Percentiles rank a stretch among this genome's conserved stretches.
phyloP scores from a whole-genome alignment of 2,113 vertebrate species.

The Euleptes europaea region DNA sequence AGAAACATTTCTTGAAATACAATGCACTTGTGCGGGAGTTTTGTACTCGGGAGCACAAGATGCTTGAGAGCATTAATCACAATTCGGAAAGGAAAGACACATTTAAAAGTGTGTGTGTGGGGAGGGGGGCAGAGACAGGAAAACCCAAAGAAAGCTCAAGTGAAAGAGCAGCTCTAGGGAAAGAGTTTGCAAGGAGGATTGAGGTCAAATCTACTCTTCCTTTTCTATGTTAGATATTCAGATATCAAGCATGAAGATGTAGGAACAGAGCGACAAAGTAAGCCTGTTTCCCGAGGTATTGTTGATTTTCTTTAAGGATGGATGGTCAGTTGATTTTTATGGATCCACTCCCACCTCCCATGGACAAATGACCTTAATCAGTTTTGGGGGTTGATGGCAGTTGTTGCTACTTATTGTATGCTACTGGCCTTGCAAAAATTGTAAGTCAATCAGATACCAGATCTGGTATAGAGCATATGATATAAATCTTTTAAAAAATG shows the following conservation, averaged over 20 bases:
- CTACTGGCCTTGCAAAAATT: too few species aligned
- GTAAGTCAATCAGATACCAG: too few species aligned
- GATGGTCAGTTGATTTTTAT: too few species aligned
- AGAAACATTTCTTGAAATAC: conserved; percentile 26
- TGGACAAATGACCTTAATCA: too few species aligned
- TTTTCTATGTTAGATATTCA: not conserved
- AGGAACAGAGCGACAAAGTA: not conserved
- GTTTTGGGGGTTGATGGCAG: too few species aligned
- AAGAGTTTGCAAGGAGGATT: not conserved
- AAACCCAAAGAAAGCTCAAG: not conserved
- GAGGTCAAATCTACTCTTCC: not conserved
- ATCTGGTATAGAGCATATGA: too few species aligned
- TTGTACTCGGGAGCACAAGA: conserved; percentile 20
- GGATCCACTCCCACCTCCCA: too few species aligned
- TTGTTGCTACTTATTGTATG: too few species aligned
- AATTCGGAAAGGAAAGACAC: not conserved
- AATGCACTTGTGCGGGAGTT: conserved; percentile 28
- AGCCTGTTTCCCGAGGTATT: too few species aligned
- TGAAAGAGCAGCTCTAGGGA: not conserved
- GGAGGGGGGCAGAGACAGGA: not conserved
- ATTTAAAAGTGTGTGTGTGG: not conserved
- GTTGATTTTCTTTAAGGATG: too few species aligned
- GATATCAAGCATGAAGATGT: not conserved
- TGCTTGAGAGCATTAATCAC: conserved; percentile 17
- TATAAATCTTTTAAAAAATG: too few species aligned